phyloP scores from a whole-genome alignment of 2,888 invertebrate species.

The Leptogaster cylindrica region DNA sequence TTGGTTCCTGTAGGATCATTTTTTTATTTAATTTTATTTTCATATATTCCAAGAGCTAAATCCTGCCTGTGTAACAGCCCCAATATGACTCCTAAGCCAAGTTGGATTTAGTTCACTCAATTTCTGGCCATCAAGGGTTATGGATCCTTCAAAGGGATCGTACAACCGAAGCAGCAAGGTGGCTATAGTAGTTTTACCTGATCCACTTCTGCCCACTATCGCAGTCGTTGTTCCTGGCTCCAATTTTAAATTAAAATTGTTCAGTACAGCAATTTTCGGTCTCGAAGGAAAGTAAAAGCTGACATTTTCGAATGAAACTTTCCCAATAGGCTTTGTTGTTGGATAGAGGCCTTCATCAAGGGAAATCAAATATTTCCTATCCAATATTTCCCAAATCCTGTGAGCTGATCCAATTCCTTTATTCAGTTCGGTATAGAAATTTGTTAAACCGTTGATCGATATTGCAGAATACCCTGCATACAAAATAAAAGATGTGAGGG shows the following conservation, averaged over 20 bases:
- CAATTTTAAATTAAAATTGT: slow-evolving; percentile 71
- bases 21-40: neutral
- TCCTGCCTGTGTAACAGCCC: slow-evolving; percentile 79
- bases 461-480: slow-evolving; percentile 95
- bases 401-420: slow-evolving; percentile 91
- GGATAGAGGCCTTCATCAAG: slow-evolving; percentile 63
- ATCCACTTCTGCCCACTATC: slow-evolving; percentile 87
- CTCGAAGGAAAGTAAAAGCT: slow-evolving; percentile 76
- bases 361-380: slow-evolving; percentile 79
- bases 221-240: slow-evolving; percentile 78
- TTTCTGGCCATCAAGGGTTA: slow-evolving; percentile 79
- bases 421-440: slow-evolving; percentile 93
- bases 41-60: neutral
- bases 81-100: slow-evolving; percentile 86
- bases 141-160: slow-evolving; percentile 76
- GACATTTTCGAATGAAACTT: slow-evolving; percentile 77
- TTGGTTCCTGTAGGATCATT: slow-evolving; percentile 81
- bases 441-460: slow-evolving; percentile 87
- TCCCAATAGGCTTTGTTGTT: slow-evolving; percentile 62
- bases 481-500: slow-evolving; percentile 89
- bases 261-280: slow-evolving; percentile 67
- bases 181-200: slow-evolving; percentile 93
- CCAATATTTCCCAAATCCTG: slow-evolving; percentile 88
- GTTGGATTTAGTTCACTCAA: slow-evolving; percentile 77
- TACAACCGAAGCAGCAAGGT: slow-evolving; percentile 83